Conservation (phyloP, 2,797 vertebrate genomes). For the Pangasius larnaudii region DNA sequence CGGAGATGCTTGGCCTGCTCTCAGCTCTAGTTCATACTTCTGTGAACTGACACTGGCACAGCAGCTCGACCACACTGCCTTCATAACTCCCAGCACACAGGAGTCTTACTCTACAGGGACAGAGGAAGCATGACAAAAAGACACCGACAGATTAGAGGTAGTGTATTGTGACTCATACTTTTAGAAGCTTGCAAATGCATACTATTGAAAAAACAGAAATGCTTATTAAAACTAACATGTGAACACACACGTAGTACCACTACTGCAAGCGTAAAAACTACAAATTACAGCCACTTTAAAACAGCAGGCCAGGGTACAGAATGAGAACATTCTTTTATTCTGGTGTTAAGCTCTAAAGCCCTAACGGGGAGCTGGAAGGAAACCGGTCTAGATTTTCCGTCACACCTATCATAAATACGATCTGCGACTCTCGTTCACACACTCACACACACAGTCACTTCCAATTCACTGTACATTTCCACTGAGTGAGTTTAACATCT, state of each 20-base stretch:
- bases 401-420: conserved; percentile 59
- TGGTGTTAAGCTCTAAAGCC: conserved; percentile 54
- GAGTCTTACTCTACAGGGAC: conserved; percentile 2
- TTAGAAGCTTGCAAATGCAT: not conserved
- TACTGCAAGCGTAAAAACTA: conserved; percentile 28
- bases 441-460: conserved; percentile 26
- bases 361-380: conserved; percentile 45
- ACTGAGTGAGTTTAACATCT: conserved; percentile 41
- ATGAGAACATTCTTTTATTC: conserved; percentile 29
- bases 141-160: not conserved
- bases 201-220: not conserved
- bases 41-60: conserved; percentile 18
- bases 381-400: conserved; percentile 48
- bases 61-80: conserved; percentile 5
- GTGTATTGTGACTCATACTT: not conserved
- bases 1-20: conserved; percentile 29
- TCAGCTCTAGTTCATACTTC: conserved; percentile 42
- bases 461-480: conserved; percentile 46
- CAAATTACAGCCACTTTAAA: conserved; percentile 39
- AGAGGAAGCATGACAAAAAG: not conserved
- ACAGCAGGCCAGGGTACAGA: conserved; percentile 33
- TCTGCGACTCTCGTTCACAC: conserved; percentile 24
- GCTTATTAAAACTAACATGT: conserved; percentile 18
- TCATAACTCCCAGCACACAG: conserved; percentile 27
- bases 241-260: not conserved